Evolutionary conservation across 2,888 invertebrate genomes (phyloP), one percentile per base, ranked within the genome.

Genomic region (Ligdia adustata): DNA sequence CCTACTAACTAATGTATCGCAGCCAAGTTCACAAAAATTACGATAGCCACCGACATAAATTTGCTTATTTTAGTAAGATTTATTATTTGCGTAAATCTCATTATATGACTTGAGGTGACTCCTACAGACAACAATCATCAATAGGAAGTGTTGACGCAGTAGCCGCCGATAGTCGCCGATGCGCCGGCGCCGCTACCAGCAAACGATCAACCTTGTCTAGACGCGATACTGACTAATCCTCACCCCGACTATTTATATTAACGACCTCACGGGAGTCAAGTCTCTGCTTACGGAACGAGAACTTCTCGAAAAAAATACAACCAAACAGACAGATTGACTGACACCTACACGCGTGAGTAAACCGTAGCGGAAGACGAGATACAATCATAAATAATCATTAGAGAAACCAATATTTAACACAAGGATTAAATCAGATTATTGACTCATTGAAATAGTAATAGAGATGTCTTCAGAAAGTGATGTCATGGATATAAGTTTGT

Each of bases 131-230:
- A 26, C 24, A 15, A 13, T 9, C 15, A 26, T 26, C 4, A 16
- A 35, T 45, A 42, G 41, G 37, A 43, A 42, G 16, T 15, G 35
- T 16, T 26, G 11, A 26, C 9, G 16, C 9, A 18, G 7, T 29
- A 15, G 28, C 9, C 13, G 18, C 6, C 22, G 22, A 2, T 9
- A 35, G 46, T 35, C 35, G 46, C 44, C 38, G 13, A 20, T 35
- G 66, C 64, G 66, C 68, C 37, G 60, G 62, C 64, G 66, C 55
- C 60, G 43, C 9, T 48, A 37, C 42, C 49, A 56, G 63, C 61
- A 58, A 60, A 69, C 64, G 72, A 69, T 61, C 68, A 66, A 68
- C 62, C 62, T 62, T 55, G 72, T 72, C 72, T 72, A 72, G 72
- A 72, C 71, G 48, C 49, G 44, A 40, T 57, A 58, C 70, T 66